phyloP scores from a whole-genome alignment of 1,140 invertebrate genomes.

The Hermatobates lingyangjiaoensis region DNA sequence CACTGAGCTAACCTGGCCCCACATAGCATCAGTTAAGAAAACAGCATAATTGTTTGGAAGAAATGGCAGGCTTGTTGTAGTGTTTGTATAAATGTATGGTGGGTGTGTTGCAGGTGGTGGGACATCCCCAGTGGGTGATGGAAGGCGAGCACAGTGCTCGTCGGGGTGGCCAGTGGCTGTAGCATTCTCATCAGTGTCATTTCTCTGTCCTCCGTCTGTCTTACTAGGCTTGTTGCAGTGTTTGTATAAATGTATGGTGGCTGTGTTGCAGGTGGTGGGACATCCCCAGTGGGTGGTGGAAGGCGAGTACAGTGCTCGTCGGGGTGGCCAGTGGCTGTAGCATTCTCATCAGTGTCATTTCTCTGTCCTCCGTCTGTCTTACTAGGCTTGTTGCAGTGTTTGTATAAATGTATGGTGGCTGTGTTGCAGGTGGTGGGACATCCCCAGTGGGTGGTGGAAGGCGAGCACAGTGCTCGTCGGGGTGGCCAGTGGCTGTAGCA shows the following conservation, averaged over 20 bases:
- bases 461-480: constrained; percentile 40
- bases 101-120: constrained; percentile 33
- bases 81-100: no score
- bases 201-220: constrained; percentile 28
- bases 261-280: constrained; percentile 36
- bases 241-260: no score
- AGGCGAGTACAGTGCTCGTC: constrained; percentile 39
- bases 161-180: constrained; percentile 31
- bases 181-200: constrained; percentile 16
- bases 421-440: constrained; percentile 38
- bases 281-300: constrained; percentile 49
- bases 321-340: constrained; percentile 29
- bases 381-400: no score
- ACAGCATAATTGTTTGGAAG: no score
- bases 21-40: no score
- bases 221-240: no score
- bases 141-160: constrained; percentile 41
- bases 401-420: no score
- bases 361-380: constrained; percentile 31
- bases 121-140: constrained; percentile 50
- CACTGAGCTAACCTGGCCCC: no score
- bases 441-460: constrained; percentile 49
- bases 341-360: constrained; percentile 15
- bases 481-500: constrained; percentile 24
- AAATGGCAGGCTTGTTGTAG: no score